Percentiles rank a stretch among this genome's conserved stretches.
Evolutionary conservation across 2,888 invertebrate genomes (phyloP).

Genomic region (Brachycybe producta): DNA sequence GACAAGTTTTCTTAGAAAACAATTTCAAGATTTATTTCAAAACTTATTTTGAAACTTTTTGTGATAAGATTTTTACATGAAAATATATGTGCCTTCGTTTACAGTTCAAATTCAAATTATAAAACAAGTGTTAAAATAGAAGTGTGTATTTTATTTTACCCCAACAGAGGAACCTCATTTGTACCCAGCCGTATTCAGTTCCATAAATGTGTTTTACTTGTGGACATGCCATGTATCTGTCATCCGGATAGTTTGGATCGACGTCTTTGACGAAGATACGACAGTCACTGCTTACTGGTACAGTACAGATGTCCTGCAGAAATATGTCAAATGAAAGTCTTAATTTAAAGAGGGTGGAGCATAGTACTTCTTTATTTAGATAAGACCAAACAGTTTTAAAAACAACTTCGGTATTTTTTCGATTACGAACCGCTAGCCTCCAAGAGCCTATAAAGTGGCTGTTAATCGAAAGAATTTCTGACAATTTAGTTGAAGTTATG

Average conservation of each 20-base stretch:
- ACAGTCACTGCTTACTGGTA: conserved; percentile 10
- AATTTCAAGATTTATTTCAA: not conserved
- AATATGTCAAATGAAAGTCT: not conserved
- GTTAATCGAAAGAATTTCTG: not conserved
- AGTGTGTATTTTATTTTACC: conserved; percentile 6
- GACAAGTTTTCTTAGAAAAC: not conserved
- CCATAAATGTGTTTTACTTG: not conserved
- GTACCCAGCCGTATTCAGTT: not conserved
- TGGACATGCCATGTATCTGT: not conserved
- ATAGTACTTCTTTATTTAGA: no score
- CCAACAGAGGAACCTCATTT: conserved; percentile 10
- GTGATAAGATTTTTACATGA: not conserved
- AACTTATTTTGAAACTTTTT: not conserved
- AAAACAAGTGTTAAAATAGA: no score
- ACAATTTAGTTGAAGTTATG: not conserved
- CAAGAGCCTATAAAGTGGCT: no score
- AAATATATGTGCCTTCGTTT: no score
- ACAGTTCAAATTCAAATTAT: no score
- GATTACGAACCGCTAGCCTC: no score
- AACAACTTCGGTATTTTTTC: no score
- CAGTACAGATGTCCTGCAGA: conserved; percentile 1
- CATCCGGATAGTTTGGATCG: not conserved
- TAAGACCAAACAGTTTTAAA: no score
- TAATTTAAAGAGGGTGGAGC: not conserved
- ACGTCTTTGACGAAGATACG: not conserved